Base-by-base conservation (phyloP, 2,113 vertebrate genomes). In the Gnathonemus longibarbis region DNA sequence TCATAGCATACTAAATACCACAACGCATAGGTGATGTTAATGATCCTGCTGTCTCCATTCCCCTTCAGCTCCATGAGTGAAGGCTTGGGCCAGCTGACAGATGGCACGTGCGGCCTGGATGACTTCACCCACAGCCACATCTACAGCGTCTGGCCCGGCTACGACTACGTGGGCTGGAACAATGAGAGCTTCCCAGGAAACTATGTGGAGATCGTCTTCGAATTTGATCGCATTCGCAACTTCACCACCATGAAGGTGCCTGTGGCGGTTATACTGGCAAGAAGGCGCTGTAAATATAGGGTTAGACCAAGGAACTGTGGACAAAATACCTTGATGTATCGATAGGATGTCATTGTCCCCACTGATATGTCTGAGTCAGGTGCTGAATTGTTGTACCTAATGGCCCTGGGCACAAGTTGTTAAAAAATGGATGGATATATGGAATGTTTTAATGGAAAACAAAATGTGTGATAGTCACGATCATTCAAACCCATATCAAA, bases 181-280 rank as follows among this genome's bases (percentile, higher is more conserved):
- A 99, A 99, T 0, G 97, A 97, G 91, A 99, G 96, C 88, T 96
- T 96, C 0, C 85, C 95, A 0, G 94, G 94, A 0, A 97, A 97
- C 90, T 97, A 96, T 0, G 96, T 99, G 66, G 98, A 99, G 95
- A 98, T 98, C 91, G 96, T 96, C 92, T 99, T 99, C 3, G 97
- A 98, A 88, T 99, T 99, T 0, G 98, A 99, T 94, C 97, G 96
- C 66, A 94, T 99, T 91, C 94, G 97, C 92, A 99, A 99, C 94
- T 99, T 99, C 94, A 98, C 98, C 0, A 96, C 97, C 27, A 99
- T 99, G 98, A 99, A 99, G 98, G 98, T 99, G 62, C 88, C 80
- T 88, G 10, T 49, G 19, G 45, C 48, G 46, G 85, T 39, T 21
- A n/a, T 15, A 39, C 13, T 39, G 49, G 4, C n/a, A 53, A 83